Evolutionary conservation across 2,888 invertebrate genomes (phyloP).

Genomic region (Heliconius cydno): DNA sequence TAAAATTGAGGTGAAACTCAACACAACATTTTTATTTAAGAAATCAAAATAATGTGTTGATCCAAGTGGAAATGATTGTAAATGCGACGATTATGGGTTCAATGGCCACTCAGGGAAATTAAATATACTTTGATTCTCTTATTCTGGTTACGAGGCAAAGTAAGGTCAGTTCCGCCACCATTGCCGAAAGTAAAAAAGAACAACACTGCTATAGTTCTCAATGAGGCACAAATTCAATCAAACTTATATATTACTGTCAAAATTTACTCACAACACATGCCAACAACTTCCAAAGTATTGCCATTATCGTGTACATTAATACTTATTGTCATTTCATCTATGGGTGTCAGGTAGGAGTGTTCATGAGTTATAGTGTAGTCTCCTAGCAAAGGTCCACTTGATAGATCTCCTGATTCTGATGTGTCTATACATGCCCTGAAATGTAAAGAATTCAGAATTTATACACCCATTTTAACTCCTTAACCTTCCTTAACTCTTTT

Average conservation of each 20-base stretch:
- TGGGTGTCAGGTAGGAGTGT: slow-evolving; percentile 88
- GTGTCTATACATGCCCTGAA: slow-evolving; percentile 92
- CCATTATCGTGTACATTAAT: slow-evolving; percentile 96
- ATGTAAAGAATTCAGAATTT: slow-evolving; percentile 19
- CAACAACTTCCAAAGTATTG: slow-evolving; percentile 95
- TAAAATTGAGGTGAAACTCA: no score
- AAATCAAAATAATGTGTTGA: no score
- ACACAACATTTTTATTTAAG: no score
- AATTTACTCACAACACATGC: slow-evolving; percentile 92
- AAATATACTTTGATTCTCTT: no score
- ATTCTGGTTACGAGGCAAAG: no score
- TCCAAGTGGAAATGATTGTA: no score
- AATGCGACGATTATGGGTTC: no score
- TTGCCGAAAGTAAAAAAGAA: no score
- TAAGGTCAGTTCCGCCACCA: no score
- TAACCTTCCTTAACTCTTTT: no score
- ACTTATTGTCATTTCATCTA: slow-evolving; percentile 93
- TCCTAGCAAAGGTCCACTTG: slow-evolving; percentile 89
- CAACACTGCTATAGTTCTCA: background rate
- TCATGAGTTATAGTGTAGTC: slow-evolving; percentile 92
- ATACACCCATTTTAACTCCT: background rate
- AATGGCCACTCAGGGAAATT: no score
- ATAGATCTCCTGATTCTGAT: slow-evolving; percentile 91
- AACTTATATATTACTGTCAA: background rate
- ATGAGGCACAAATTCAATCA: no score